phyloP scores from a whole-genome alignment of 2,888 invertebrate genomes.

The Spialia ferax region DNA sequence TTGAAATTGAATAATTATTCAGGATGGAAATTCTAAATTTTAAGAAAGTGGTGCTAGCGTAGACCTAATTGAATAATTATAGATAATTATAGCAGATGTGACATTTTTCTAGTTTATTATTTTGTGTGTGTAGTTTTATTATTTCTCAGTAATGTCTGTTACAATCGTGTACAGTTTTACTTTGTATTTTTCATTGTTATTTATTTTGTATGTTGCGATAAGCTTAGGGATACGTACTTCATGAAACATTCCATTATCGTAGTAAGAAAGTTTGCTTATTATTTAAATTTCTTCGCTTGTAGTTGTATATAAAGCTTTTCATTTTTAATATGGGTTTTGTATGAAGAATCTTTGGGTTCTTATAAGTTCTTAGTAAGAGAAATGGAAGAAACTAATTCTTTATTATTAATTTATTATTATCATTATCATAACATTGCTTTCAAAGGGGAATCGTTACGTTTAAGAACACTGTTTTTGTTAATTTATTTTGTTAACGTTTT shows the following conservation, averaged over 20 bases:
- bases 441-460: constrained; percentile 85
- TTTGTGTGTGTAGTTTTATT: constrained; percentile 47
- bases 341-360: constrained; percentile 12
- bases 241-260: constrained; percentile 60
- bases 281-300: constrained; percentile 41
- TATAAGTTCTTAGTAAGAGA: background rate
- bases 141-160: constrained; percentile 44
- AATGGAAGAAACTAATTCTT: constrained; percentile 7
- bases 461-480: constrained; percentile 81
- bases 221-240: constrained; percentile 48
- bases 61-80: constrained; percentile 49
- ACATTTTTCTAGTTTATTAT: constrained; percentile 36
- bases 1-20: constrained; percentile 43
- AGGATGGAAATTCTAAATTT: constrained; percentile 47
- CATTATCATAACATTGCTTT: constrained; percentile 33
- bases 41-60: constrained; percentile 58
- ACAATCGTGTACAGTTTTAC: constrained; percentile 49
- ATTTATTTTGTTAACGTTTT: constrained; percentile 78
- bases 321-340: constrained; percentile 29
- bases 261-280: constrained; percentile 47
- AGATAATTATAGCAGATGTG: constrained; percentile 37
- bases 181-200: constrained; percentile 48
- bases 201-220: constrained; percentile 49
- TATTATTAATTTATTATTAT: constrained; percentile 13
- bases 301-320: constrained; percentile 41